Evolutionary conservation across 2,888 invertebrate genomes (phyloP).

Genomic region (Perizoma affinitatum): DNA sequence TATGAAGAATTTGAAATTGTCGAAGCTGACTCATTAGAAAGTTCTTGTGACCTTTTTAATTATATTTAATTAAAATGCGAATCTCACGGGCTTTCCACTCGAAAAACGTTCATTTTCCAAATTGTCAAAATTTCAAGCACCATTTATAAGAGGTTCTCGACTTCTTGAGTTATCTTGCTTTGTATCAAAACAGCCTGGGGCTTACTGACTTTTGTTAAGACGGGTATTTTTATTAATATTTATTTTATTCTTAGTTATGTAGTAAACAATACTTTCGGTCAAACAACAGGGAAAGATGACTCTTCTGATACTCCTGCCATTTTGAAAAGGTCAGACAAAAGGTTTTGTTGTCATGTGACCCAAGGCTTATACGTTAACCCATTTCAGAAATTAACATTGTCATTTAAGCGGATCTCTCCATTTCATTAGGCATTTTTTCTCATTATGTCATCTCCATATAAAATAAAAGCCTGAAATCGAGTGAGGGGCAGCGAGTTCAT

Average conservation of each 20-base stretch:
- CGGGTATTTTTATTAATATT: background rate
- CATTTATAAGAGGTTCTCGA: constrained; percentile 24
- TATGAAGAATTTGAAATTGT: constrained; percentile 7
- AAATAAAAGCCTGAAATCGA: constrained; percentile 29
- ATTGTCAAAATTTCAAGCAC: constrained; percentile 9
- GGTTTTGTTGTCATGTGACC: too few relatives aligned
- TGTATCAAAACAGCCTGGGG: constrained; percentile 23
- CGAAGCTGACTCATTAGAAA: background rate
- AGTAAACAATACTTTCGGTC: too few relatives aligned
- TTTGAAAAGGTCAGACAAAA: too few relatives aligned
- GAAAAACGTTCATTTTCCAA: constrained; percentile 5
- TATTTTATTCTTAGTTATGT: too few relatives aligned
- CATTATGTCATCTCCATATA: constrained; percentile 14
- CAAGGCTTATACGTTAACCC: constrained; percentile 7
- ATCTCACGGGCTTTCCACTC: background rate
- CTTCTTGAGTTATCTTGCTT: constrained; percentile 26
- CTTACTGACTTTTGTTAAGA: constrained; percentile 19
- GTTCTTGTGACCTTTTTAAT: constrained; percentile 11
- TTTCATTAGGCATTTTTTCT: too few relatives aligned
- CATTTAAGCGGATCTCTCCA: too few relatives aligned
- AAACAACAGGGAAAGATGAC: too few relatives aligned
- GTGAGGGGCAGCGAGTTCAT: constrained; percentile 8
- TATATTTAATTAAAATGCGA: constrained; percentile 12
- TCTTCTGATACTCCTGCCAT: too few relatives aligned
- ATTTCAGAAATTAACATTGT: too few relatives aligned